Conservation (phyloP, 2,888 invertebrate species). For the Orthosia incerta region DNA sequence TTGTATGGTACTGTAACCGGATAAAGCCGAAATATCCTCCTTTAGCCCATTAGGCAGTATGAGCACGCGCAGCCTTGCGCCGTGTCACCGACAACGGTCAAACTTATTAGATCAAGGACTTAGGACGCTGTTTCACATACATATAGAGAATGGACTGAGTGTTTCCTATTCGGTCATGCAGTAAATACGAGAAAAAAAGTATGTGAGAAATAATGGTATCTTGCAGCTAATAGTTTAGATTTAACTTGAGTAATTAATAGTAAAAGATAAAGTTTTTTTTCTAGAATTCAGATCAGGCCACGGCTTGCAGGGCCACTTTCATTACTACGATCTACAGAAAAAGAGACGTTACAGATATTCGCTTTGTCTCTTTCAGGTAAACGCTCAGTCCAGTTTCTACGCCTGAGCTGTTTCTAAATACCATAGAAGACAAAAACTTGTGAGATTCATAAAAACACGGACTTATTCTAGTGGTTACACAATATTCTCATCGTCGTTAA, state of each 20-base stretch:
- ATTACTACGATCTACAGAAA: neutral
- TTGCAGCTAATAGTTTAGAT: neutral
- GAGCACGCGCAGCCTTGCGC: constrained; percentile 84
- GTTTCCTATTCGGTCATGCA: neutral
- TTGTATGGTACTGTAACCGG: constrained; percentile 75
- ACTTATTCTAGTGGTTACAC: constrained; percentile 25
- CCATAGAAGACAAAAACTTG: constrained; percentile 11
- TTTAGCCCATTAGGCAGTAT: constrained; percentile 76
- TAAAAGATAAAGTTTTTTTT: neutral
- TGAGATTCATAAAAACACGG: constrained; percentile 26
- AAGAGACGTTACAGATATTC: neutral
- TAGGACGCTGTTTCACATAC: constrained; percentile 28
- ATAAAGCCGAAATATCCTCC: constrained; percentile 84
- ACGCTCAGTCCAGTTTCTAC: neutral
- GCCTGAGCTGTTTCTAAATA: constrained; percentile 34
- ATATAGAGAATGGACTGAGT: neutral
- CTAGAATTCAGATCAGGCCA: neutral
- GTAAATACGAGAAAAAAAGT: neutral
- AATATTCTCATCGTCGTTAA: constrained; percentile 10
- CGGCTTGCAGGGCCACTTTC: neutral
- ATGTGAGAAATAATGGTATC: neutral
- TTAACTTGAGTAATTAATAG: neutral
- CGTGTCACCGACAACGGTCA: constrained; percentile 70
- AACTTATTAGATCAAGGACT: constrained; percentile 77
- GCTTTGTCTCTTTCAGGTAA: neutral